A percentile compares a stretch with the other conserved stretches of the same genome.
Evolutionary conservation across 1,140 invertebrate genomes (phyloP).

Genomic region (Watersipora subatra): DNA sequence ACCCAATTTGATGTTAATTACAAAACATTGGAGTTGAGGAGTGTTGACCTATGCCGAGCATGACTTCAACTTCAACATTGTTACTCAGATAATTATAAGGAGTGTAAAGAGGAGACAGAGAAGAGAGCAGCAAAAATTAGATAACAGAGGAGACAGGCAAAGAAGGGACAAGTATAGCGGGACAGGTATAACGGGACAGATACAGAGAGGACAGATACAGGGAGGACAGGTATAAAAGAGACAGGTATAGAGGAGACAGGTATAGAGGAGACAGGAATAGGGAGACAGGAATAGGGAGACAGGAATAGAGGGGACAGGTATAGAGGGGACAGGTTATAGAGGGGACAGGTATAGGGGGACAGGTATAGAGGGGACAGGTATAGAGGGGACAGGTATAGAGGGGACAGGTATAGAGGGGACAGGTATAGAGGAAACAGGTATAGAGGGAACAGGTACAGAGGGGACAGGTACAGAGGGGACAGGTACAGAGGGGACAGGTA

Average conservation of each 20-base stretch:
- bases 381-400: no score
- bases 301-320: no score
- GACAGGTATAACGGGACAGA: not conserved
- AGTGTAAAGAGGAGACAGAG: no score
- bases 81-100: no score
- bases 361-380: no score
- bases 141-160: not conserved
- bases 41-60: no score
- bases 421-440: no score
- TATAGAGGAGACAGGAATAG: not conserved
- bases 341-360: no score
- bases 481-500: not conserved
- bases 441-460: not conserved
- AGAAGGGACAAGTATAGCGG: not conserved
- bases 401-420: no score
- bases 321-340: not conserved
- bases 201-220: not conserved
- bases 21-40: no score
- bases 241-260: not conserved
- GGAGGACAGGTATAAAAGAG: not conserved
- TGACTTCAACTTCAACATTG: no score
- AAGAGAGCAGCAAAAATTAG: not conserved
- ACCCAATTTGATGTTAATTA: no score
- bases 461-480: not conserved
- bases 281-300: not conserved